Evolutionary conservation across 2,113 vertebrate genomes (phyloP), one percentile per base, ranked within the genome.

Genomic region (Stegastes partitus): DNA sequence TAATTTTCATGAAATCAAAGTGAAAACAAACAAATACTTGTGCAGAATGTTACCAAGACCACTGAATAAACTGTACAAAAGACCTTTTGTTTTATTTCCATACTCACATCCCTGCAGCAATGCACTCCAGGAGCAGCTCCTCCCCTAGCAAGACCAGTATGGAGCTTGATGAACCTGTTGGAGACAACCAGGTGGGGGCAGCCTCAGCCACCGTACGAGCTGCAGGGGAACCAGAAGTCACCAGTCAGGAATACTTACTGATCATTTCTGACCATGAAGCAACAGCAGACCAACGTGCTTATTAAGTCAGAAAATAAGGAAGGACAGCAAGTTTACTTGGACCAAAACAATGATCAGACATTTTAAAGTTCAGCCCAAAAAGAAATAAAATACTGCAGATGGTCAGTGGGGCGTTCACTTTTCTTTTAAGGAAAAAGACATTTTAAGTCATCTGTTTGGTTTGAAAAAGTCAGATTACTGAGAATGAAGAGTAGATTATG

Each of bases 21-120:
- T 42, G 0, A 25, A 74, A 70, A 22, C 16, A 28, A 10, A 44
- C 9, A 62, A 34, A 34, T 18, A 10, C 57, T 18, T 57, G 8
- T 58, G 12, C 18, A n/a, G 12, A 71, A 45, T 26, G 9, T 28
- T 26, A 70, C 63, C 11, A 45, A 15, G 16, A 15, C n/a, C 47
- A 39, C 2, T 58, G 0, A 45, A 25, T 11, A 34, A 12, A 45
- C 0, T 12, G 0, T 21, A 31, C 3, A 19, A 47, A 37, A 44
- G 23, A 21, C 3, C 16, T 47, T 8, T 25, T n/a, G 18, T 61
- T 10, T 68, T 50, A 21, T 16, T 11, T 59, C 53, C 26, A 67
- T 2, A 97, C 98, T 37, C 95, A 99, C 98, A 98, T 92, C 92
- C 98, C 98, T 0, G 96, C 97, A 56, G 97, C 96, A 6, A 99